Evolutionary conservation across 2,797 vertebrate genomes (phyloP).

Genomic region (Bradypus variegatus): DNA sequence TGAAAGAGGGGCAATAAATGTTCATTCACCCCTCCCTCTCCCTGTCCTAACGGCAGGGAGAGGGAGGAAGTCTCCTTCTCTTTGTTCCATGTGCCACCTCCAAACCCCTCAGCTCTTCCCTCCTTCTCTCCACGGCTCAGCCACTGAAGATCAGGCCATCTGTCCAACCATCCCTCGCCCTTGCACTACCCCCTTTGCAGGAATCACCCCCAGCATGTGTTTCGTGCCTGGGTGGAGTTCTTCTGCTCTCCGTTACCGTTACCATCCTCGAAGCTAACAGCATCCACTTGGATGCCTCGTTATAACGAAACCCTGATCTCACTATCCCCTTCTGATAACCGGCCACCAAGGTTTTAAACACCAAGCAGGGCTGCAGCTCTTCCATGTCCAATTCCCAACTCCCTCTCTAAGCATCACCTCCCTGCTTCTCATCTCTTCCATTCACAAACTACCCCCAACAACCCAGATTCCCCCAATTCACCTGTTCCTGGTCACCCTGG

Average conservation of each 20-base stretch:
- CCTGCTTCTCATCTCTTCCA: neutral
- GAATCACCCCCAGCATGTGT: neutral
- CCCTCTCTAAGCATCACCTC: neutral
- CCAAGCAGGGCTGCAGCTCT: no score
- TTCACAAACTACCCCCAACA: neutral
- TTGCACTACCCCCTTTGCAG: neutral
- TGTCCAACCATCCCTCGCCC: neutral
- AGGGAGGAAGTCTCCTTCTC: neutral
- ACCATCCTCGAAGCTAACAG: neutral
- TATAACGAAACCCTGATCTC: neutral
- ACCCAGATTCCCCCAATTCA: neutral
- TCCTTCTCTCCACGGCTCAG: neutral
- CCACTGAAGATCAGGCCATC: neutral
- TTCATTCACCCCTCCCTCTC: neutral
- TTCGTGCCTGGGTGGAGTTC: rapidly evolving
- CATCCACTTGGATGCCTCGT: neutral
- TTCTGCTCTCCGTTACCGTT: neutral
- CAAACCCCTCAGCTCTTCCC: neutral
- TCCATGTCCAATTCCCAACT: neutral
- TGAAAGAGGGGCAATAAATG: neutral
- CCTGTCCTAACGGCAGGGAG: neutral
- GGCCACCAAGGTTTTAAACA: neutral
- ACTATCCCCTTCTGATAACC: neutral
- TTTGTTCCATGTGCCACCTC: neutral
- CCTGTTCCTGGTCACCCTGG: neutral